Conservation (phyloP, 2,797 vertebrate species). For the Enteromius thamalakanensis region DNA sequence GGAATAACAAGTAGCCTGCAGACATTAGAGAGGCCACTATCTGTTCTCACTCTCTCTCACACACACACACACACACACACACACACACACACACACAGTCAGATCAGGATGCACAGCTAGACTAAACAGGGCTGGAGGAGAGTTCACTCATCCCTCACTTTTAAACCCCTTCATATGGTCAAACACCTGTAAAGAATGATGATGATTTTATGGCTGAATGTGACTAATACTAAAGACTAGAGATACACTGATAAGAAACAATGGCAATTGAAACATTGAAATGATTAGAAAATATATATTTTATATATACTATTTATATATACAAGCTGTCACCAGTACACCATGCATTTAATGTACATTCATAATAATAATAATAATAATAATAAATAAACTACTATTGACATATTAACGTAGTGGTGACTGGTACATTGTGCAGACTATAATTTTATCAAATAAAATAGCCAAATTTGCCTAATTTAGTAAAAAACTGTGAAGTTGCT, state of each 20-base stretch:
- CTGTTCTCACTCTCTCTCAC: conserved; percentile 67
- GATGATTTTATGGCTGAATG: conserved; percentile 1
- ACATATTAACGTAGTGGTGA: not conserved
- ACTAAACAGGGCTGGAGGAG: conserved; percentile 71
- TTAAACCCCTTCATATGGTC: conserved; percentile 50
- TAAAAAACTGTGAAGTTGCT: too few relatives aligned
- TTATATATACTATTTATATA: not conserved
- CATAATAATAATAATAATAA: too few relatives aligned
- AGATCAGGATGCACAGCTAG: conserved; percentile 77
- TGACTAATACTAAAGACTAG: not conserved
- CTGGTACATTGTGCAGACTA: not conserved
- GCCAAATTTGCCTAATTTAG: not conserved
- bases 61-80: conserved; percentile 12
- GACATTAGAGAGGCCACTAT: conserved; percentile 76
- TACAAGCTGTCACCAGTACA: not conserved
- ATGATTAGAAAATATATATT: not conserved
- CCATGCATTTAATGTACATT: not conserved
- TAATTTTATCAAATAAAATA: not conserved
- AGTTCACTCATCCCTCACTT: conserved; percentile 26
- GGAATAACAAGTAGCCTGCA: conserved; percentile 72
- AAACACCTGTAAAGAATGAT: conserved; percentile 33
- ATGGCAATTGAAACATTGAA: too few relatives aligned
- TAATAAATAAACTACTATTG: not conserved
- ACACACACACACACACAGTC: conserved; percentile 19
- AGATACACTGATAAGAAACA: not conserved